Evolutionary conservation across 2,113 vertebrate species (phyloP), one percentile per base, ranked within the genome.

Genomic region (Perccottus glenii): DNA sequence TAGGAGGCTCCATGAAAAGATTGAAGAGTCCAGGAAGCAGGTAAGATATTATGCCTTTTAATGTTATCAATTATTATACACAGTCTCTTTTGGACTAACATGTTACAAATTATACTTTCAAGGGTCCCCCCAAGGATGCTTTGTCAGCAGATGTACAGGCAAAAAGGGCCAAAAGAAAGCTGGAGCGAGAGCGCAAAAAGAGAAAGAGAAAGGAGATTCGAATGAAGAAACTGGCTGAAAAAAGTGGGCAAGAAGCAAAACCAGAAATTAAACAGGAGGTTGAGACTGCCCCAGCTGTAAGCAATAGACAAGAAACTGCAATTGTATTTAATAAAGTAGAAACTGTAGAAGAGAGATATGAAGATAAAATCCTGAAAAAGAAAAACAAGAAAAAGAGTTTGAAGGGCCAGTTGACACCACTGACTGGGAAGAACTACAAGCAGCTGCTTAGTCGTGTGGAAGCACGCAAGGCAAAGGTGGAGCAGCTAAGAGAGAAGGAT

Each of bases 401-500:
- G 42, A 98, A 98, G 78, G 96, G 96, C 44, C 91, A 93, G 3
- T 80, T 97, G 8, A 95, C 96, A 0, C 96, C 98, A 0, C 89
- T 99, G 67, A 95, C 93, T 0, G 98, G 98, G 11, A 96, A 72
- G 67, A 99, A 98, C 88, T 98, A 95, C 87, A 96, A 96, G 79
- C 96, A 98, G 89, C 93, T 98, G 76, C 92, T 99, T 60, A 91
- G 75, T 58, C 92, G 96, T 1, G 83, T 99, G 67, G 94, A 94
- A 69, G 87, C 81, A 0, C 93, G 95, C 72, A 96, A 92, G 47
- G 88, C 51, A 2, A 94, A 91, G 65, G 77, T 99, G 78, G 94
- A 96, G 52, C 80, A 93, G 49, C 93, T 99, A 58, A 91, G 88
- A 60, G 93, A 87, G 47, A 95, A 80, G 53, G 94, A 98, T 0